Base-by-base conservation (phyloP, 2,888 invertebrate genomes). In the Ophion costatus region DNA sequence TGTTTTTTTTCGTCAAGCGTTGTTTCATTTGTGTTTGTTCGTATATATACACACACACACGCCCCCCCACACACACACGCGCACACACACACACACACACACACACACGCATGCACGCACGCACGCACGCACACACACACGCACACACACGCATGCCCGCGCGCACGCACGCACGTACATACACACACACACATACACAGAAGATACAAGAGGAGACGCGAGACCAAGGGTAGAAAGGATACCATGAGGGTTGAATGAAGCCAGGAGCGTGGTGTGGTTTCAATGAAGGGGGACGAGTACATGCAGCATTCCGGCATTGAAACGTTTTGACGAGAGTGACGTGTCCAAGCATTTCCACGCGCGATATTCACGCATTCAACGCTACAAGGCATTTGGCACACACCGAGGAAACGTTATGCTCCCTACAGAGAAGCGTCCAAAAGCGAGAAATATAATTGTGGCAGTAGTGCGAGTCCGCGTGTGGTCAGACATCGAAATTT, bases 311-410 rank as follows among this genome's bases (percentile, higher is more conserved):
- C 57, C 71, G 79, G 84, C 82, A 84, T 84, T 82, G 82, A 84
- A 84, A 82, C 59, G 84, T 79, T 79, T 79, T 82, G 84, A 82
- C 84, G 82, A 79, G 82, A 70, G 79, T 75, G 82, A 82, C 84
- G 84, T 84, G 78, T 84, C 78, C 81, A 75, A 64, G 45, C 69
- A 56, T 79, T 74, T 75, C 70, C 61, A 64, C 45, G 70, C 78
- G 84, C 78, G 71, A 63, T 64, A 79, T 78, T 84, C 73, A 64
- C 61, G 76, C 70, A 84, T 82, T 84, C 75, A 63, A 71, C 42
- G 77, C 29, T 22, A 33, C 67, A 11, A 38, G 42, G 67, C 66
- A 66, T 42, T 69, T 42, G 77, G 59, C 67, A 24, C 33, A 71
- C 22, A 78, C 63, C 56, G 33, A 22, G 74, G 45, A 61, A 78